Evolutionary conservation across 2,888 invertebrate species (phyloP), one percentile per base, ranked within the genome.

Genomic region (Erannis defoliaria): DNA sequence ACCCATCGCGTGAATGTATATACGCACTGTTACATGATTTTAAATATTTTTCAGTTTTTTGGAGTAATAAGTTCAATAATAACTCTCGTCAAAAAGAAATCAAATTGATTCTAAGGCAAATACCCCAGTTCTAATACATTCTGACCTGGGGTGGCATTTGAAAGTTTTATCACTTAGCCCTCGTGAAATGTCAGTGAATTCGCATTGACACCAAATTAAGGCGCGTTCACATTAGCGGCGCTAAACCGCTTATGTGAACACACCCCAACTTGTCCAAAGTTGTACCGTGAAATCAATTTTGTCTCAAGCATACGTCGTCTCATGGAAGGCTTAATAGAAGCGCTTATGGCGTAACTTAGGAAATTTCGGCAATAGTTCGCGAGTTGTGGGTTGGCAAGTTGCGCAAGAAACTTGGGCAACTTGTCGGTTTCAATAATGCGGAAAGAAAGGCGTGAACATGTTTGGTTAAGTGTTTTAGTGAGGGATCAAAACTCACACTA

Each of bases 221-320:
- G n/a, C 14, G 6, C 2, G 14, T 16, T 21, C 31, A 35, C 46
- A 46, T 46, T 9, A 46, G 18, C 14, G 10, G 10, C 0, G 35
- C 31, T 46, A 31, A 31, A 46, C 46, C 31, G n/a, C 37, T 46
- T 26, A 35, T 43, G 57, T 8, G 21, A 46, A 48, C 40, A 16
- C 38, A 40, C 12, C 35, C 21, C 12, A 55, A 50, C 50, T 14
- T 31, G 14, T 19, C 55, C 53, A 48, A 68, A 67, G 53, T 69
- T 64, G 40, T 26, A 53, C 61, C 67, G 62, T 60, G 64, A 70
- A 70, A 70, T 70, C 70, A 70, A 70, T 70, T 67, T 67, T 51
- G 60, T 56, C 62, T 56, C 58, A 48, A 64, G 57, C 59, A 64
- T 67, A 62, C 65, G 67, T 56, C 62, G 69, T 59, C 62, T 53